phyloP scores from a whole-genome alignment of 2,113 vertebrate genomes.

The Anser brachyrhynchus region DNA sequence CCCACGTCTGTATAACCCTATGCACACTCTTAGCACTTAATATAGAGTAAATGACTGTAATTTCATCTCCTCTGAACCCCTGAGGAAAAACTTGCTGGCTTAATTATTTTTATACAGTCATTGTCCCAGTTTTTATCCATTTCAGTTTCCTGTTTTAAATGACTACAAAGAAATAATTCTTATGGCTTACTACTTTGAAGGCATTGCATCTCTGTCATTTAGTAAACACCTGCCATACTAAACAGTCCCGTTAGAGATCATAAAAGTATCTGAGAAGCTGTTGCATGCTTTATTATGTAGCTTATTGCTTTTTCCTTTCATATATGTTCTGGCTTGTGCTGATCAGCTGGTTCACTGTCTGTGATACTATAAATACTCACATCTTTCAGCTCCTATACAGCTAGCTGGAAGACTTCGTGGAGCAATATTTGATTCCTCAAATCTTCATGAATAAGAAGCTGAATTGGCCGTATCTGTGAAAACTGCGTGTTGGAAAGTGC shows the following conservation, averaged over 20 bases:
- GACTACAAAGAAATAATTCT: not conserved
- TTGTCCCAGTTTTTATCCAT: not conserved
- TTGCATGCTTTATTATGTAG: not conserved
- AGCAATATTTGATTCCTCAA: not conserved
- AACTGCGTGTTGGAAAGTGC: not conserved
- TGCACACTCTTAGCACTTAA: not conserved
- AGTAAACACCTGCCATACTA: not conserved
- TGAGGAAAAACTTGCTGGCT: not conserved
- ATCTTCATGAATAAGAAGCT: not conserved
- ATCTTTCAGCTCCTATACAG: not conserved
- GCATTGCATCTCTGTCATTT: not conserved
- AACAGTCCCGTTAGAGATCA: not conserved
- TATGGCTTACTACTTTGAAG: not conserved
- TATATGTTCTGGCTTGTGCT: not conserved
- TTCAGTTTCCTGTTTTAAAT: not conserved
- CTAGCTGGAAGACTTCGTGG: not conserved
- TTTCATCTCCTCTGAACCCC: not conserved
- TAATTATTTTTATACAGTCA: not conserved
- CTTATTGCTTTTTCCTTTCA: not conserved
- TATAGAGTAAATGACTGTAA: not conserved
- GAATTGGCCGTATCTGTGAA: not conserved
- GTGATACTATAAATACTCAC: not conserved
- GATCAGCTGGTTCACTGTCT: not conserved
- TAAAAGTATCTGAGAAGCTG: not conserved
- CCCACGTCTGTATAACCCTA: not conserved